A percentile compares a stretch with the other conserved stretches of the same genome.
phyloP scores from a whole-genome alignment of 2,113 vertebrate genomes.

The Ploceus nigricollis region DNA sequence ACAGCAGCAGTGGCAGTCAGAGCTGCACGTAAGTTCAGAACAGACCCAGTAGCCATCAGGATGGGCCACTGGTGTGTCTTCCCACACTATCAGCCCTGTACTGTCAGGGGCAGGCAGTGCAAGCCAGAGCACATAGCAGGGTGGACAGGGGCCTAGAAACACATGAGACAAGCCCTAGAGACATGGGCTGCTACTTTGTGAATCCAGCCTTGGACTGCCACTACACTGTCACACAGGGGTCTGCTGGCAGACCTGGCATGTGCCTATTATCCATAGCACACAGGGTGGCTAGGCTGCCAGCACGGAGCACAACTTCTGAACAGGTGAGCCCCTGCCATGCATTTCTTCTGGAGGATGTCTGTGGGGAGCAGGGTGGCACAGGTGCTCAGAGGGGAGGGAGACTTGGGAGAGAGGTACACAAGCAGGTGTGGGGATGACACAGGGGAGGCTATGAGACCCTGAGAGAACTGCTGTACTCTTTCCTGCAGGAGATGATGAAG shows the following conservation, averaged over 20 bases:
- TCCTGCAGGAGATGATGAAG: slow-evolving; percentile 75
- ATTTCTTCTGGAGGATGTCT: not conserved
- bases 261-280: rapidly evolving
- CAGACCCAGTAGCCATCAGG: not conserved
- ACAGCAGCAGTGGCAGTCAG: not conserved
- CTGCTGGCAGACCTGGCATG: not conserved
- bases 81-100: not conserved
- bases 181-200: not conserved
- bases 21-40: not conserved
- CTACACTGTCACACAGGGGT: not conserved
- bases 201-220: not conserved
- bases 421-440: not conserved
- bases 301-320: not conserved
- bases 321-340: not conserved
- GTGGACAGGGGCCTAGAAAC: not conserved
- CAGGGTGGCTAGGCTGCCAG: not conserved
- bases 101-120: not conserved
- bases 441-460: not conserved
- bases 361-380: no score
- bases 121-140: not conserved
- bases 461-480: not conserved
- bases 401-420: rapidly evolving
- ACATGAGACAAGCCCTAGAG: no score
- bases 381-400: not conserved
- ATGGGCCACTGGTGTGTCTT: not conserved